Evolutionary conservation across 2,113 vertebrate species (phyloP), one percentile per base, ranked within the genome.

Genomic region (Semicossyphus pulcher): DNA sequence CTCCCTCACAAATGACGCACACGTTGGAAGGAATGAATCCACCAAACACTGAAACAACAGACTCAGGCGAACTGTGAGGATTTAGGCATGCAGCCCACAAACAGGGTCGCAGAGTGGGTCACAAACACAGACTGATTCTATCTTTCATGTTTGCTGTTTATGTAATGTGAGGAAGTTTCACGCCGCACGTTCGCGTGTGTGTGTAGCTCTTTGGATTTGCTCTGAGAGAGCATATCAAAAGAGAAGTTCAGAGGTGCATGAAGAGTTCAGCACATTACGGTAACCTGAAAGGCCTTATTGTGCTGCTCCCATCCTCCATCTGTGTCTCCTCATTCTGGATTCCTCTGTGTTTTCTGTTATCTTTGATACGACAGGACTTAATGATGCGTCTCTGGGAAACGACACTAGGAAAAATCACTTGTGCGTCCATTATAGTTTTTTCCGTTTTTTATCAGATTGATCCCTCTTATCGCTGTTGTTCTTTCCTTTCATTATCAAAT

Each of bases 401-500:
- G 59, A 76, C 76, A 84, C 72, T 54, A 44, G 83, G 81, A 80
- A 86, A 88, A 86, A 72, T 64, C 61, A 44, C 69, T 86, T 72
- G 57, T 44, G 78, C 72, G 7, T 83, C 76, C 74, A 60, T 78
- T 87, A 78, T 90, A 83, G 82, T 80, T 91, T 72, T 88, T 88
- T 87, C 78, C 80, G 16, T 68, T 80, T 82, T 78, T 78, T 90
- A 91, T 92, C 89, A 84, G 84, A 87, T 85, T 34, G 42, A 70
- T 76, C 66, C 60, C 51, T 49, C 64, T 66, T 76, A 51, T 84
- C 25, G 7, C 44, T 80, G 85, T 89, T 87, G 78, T 80, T 90
- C 84, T 87, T 87, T 88, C 83, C 84, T 65, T 52, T 84, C 60
- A 79, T 92, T 90, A 89, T 89, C 83, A 75, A 78, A 88, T 86